A percentile compares a stretch with the other conserved stretches of the same genome.
phyloP scores from a whole-genome alignment of 2,888 invertebrate species.

The Xylocampa areola region DNA sequence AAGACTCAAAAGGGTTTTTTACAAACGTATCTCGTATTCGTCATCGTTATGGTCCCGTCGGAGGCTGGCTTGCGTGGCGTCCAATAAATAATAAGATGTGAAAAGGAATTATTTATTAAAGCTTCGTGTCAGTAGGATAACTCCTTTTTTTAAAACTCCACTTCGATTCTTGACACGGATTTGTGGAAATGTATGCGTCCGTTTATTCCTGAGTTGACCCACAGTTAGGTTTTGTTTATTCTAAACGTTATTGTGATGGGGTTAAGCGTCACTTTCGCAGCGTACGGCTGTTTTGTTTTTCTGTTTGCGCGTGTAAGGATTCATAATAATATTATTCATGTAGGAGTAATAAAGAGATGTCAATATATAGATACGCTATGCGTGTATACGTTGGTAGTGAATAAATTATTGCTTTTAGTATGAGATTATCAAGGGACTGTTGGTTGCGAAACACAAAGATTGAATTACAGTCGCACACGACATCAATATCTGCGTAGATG shows the following conservation, averaged over 20 bases:
- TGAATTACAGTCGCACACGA: conserved; percentile 59
- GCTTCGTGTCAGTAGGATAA: conserved; percentile 71
- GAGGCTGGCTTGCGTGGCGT: conserved; percentile 71
- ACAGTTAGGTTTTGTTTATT: conserved; percentile 55
- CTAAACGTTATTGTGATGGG: conserved; percentile 61
- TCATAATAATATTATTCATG: conserved; percentile 82
- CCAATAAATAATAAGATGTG: conserved; percentile 84
- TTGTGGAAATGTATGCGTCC: conserved; percentile 82
- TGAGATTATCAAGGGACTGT: conserved; percentile 59
- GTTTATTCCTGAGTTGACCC: conserved; percentile 69
- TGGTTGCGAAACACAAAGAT: conserved; percentile 56
- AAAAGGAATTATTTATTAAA: conserved; percentile 81
- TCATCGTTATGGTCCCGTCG: conserved; percentile 83
- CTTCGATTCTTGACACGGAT: conserved; percentile 83
- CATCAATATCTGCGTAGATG: conserved; percentile 49
- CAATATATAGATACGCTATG: conserved; percentile 69
- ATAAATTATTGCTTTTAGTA: conserved; percentile 61
- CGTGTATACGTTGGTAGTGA: conserved; percentile 57
- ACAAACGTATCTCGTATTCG: conserved; percentile 88
- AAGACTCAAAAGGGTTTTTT: conserved; percentile 82
- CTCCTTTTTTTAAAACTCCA: conserved; percentile 70
- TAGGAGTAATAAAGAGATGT: conserved; percentile 76
- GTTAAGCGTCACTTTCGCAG: conserved; percentile 63
- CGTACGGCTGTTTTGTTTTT: conserved; percentile 69
- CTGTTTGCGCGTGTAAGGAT: conserved; percentile 69